Base-by-base conservation (phyloP, 2,888 invertebrate genomes). In the Carpatolechia fugitivella region DNA sequence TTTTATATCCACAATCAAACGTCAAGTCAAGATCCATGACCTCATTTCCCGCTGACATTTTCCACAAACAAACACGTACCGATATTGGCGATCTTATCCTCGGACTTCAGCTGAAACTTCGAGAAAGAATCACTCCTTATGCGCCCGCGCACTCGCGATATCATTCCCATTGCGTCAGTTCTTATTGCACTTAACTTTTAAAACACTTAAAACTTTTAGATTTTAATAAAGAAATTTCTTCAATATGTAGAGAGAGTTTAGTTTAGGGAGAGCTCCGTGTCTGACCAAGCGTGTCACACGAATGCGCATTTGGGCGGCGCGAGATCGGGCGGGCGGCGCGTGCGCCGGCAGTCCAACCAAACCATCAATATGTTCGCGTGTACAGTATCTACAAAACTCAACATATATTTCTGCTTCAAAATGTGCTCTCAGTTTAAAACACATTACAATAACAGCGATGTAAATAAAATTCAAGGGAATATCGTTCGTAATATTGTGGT, bases 31-130 rank as follows among this genome's bases (percentile, higher is more conserved):
- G 18, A 13, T 46, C 53, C 46, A 47, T 47, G 53, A 47, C 47
- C 46, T 20, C 24, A 29, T 13, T 53, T 36, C 10, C 13, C 10
- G 33, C 1, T 2, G 14, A 24, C 14, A 11, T 20, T 24, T 47
- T 53, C 47, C 18, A 16, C 18, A 52, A 51, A 47, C 44, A 38
- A 36, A 20, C 35, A 58, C 58, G 73, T 77, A 93, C 93, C 93
- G 63, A 93, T 94, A 77, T 94, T 93, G 5, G 94, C 93, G 56
- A 93, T 93, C 85, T 93, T 93, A 68, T 94, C 93, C 65, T 93
- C 92, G 31, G 93, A 91, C 64, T 92, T 88, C 58, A 92, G 86
- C 14, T 91, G 89, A 62, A 92, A 92, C 77, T 93, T 93, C 70
- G 92, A 91, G 76, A 93, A 87, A 36, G 93, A 92, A 72, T 92